These are phyloP conservation scores for Drosophila murphyi DNA, from an alignment of 1,140 invertebrate genomes.

Conservation along the genomic window DNA sequence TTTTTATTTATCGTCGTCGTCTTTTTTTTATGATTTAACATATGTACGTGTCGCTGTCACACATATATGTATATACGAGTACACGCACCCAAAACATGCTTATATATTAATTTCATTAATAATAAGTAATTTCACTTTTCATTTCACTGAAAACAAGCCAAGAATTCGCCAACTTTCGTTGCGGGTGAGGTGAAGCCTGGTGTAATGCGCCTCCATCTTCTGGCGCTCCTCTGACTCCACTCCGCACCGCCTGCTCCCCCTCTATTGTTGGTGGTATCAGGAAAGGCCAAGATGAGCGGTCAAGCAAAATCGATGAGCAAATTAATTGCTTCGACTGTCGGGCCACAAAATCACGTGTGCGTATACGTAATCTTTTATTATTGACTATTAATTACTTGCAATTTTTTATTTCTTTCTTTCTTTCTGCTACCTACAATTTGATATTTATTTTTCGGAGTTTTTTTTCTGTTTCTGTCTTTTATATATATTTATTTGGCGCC, in stretches of 20 bases:
- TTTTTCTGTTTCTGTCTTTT: background rate
- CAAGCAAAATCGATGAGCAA: conserved; percentile 64
- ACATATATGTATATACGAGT: conserved; percentile 48
- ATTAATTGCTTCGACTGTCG: conserved; percentile 69
- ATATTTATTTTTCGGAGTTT: background rate
- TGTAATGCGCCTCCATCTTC: conserved; percentile 4
- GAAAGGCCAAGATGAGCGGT: conserved; percentile 49
- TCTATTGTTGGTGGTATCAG: conserved; percentile 42
- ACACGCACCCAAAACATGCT: conserved; percentile 57
- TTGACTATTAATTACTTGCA: conserved; percentile 76
- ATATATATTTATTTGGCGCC: conserved; percentile 10
- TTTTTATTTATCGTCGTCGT: conserved; percentile 72
- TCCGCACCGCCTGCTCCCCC: background rate
- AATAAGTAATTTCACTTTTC: conserved; percentile 83
- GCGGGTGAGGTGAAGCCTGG: conserved; percentile 60
- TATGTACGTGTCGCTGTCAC: conserved; percentile 79
- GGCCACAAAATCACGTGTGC: conserved; percentile 52
- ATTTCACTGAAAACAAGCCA: conserved; percentile 64
- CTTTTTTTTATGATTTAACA: conserved; percentile 77
- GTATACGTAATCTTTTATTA: conserved; percentile 79
- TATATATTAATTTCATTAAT: conserved; percentile 83
- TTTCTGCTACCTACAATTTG: background rate
- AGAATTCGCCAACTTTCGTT: conserved; percentile 80
- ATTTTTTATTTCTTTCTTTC: conserved; percentile 42
- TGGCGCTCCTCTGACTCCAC: background rate